These are phyloP conservation scores for Chinchilla lanigera DNA, from an alignment of 2,113 vertebrate species.

Conservation along the genomic window DNA sequence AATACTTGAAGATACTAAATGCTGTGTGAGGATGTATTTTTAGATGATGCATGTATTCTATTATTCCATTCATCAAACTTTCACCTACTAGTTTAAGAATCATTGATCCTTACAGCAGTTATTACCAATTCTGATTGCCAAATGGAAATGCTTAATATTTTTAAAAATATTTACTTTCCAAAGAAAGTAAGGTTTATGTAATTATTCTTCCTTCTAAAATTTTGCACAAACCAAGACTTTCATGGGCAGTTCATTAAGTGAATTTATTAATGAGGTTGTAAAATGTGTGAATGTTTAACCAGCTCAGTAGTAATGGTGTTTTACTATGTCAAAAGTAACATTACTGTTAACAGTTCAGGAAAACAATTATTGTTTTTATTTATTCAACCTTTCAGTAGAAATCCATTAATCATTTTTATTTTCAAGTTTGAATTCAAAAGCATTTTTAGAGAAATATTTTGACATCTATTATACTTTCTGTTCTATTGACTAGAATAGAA, in stretches of 20 bases:
- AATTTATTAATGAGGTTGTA: neutral
- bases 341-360: neutral
- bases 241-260: neutral
- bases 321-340: neutral
- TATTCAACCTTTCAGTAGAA: neutral
- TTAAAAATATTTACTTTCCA: neutral
- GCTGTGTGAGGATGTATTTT: neutral
- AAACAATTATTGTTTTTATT: neutral
- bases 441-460: neutral
- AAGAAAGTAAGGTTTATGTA: neutral
- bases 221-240: constrained; percentile 17
- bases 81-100: neutral
- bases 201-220: neutral
- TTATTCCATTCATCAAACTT: neutral
- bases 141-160: neutral
- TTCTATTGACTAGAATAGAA: neutral
- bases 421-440: constrained; percentile 1
- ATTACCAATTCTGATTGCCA: neutral
- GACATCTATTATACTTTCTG: neutral
- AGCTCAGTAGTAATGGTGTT: neutral
- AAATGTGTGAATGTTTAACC: neutral
- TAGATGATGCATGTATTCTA: neutral
- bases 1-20: neutral
- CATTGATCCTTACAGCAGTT: neutral
- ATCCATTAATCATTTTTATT: neutral